Conservation (phyloP, 2,888 invertebrate genomes). For the Dryocosmus kuriphilus region DNA sequence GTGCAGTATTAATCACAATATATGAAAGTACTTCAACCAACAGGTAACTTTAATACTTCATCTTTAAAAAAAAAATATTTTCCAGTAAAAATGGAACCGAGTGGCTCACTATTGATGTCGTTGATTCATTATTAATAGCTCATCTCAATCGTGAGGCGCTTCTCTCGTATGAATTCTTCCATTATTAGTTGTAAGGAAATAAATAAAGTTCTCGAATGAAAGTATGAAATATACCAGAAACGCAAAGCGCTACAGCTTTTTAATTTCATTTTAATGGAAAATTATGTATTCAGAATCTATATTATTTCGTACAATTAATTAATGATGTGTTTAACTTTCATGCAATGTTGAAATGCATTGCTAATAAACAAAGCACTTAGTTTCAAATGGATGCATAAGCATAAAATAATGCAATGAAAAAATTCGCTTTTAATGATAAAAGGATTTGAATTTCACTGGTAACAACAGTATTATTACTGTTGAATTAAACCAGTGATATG, state of each 20-base stretch:
- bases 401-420: background rate
- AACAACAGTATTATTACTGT: background rate
- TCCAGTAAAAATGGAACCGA: too few species aligned
- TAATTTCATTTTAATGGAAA: constrained; percentile 8
- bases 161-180: background rate
- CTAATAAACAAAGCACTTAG: background rate
- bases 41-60: background rate
- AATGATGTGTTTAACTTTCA: background rate
- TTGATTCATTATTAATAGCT: background rate
- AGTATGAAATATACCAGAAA: background rate
- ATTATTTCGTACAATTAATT: background rate
- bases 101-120: background rate
- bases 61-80: background rate
- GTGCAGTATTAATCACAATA: too few species aligned
- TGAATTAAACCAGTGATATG: background rate
- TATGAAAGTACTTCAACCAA: too few species aligned
- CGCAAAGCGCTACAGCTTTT: constrained; percentile 5
- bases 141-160: background rate
- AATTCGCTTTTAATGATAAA: background rate
- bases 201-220: background rate
- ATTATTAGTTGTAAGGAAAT: background rate
- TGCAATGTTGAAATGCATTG: background rate
- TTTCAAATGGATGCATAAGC: background rate
- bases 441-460: background rate
- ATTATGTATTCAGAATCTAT: background rate